Conservation (phyloP, 2,797 vertebrate species). For the Microchirus variegatus region DNA sequence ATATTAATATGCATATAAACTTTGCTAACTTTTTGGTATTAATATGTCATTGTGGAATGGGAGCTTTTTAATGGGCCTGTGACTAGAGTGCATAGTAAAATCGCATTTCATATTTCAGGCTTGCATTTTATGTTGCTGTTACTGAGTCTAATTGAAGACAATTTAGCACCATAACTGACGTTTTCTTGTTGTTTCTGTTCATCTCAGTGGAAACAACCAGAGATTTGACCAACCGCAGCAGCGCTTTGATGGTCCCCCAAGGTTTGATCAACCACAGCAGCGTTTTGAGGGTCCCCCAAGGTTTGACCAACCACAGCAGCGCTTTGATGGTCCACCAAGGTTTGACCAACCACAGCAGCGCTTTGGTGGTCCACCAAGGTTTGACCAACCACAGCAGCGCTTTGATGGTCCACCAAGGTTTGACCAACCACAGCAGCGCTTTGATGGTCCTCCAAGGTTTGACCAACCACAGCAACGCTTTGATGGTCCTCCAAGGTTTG, state of each 20-base stretch:
- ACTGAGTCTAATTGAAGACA: too few species aligned
- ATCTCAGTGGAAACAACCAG: constrained; percentile 33
- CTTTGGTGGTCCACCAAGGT: constrained; percentile 40
- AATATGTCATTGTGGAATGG: too few species aligned
- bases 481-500: constrained; percentile 9
- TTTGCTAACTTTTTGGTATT: too few species aligned
- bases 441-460: constrained; percentile 83
- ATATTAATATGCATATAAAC: too few species aligned
- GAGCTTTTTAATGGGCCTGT: too few species aligned
- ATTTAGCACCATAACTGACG: background rate
- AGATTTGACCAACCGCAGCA: constrained; percentile 71
- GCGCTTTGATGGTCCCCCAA: constrained; percentile 34
- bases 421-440: constrained; percentile 71
- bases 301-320: constrained; percentile 65
- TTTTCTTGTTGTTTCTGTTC: background rate
- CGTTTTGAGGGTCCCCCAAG: constrained; percentile 47
- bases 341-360: constrained; percentile 74
- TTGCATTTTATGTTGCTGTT: too few species aligned
- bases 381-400: constrained; percentile 63
- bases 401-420: constrained; percentile 49
- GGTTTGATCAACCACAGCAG: constrained; percentile 68
- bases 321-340: constrained; percentile 77
- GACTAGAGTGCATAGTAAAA: too few species aligned
- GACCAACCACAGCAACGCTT: too few species aligned
- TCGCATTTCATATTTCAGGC: too few species aligned